Percentiles rank a stretch among this genome's conserved stretches.
phyloP scores from a whole-genome alignment of 2,113 vertebrate species.

The Naja naja region DNA sequence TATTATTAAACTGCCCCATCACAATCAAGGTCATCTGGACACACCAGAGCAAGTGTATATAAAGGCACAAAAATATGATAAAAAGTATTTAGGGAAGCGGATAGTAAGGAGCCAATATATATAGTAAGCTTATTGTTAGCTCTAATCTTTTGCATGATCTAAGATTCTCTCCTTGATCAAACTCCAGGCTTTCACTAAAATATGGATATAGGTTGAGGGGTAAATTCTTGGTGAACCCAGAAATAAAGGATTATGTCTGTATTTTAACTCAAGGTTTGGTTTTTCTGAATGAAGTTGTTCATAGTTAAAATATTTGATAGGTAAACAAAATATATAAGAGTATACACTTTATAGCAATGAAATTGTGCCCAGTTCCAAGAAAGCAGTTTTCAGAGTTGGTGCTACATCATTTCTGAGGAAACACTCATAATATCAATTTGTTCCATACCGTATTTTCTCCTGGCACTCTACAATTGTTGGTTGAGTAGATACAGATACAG shows the following conservation, averaged over 20 bases:
- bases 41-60: not conserved
- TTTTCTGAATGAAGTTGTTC: not conserved
- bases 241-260: not conserved
- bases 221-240: not conserved
- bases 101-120: too few relatives aligned
- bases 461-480: not conserved
- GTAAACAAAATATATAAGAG: slow-evolving; percentile 7
- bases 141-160: not conserved
- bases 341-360: slow-evolving; percentile 20
- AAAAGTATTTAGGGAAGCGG: too few relatives aligned
- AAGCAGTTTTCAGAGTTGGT: slow-evolving; percentile 32
- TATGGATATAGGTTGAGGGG: not conserved
- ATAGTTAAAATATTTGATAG: not conserved
- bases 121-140: not conserved
- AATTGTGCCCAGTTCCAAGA: slow-evolving; percentile 8
- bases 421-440: slow-evolving; percentile 49
- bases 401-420: slow-evolving; percentile 28
- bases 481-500: not conserved
- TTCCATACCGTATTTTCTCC: slow-evolving; percentile 24
- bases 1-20: too few relatives aligned
- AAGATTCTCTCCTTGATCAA: not conserved
- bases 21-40: not conserved
- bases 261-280: not conserved
- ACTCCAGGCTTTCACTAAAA: not conserved
- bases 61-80: not conserved